Evolutionary conservation across 2,888 invertebrate genomes (phyloP), one percentile per base, ranked within the genome.

Genomic region (Platycheirus albimanus): DNA sequence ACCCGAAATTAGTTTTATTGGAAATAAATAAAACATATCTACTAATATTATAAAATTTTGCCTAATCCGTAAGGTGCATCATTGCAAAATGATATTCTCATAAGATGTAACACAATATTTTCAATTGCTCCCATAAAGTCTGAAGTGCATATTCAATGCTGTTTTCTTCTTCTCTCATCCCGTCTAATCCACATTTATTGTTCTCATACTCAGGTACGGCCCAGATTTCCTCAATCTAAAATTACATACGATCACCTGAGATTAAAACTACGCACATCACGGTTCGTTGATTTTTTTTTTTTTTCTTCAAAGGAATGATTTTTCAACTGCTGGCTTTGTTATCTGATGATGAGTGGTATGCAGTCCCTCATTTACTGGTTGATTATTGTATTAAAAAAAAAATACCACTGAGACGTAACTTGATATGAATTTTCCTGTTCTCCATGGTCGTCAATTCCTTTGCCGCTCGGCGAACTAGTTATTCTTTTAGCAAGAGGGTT

Each of bases 351-450:
- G 81, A 81, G 81, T 81, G 77, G 81, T 77, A 81, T 74, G 63
- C 83, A 83, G 77, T 72, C 83, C 83, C 83, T 83, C 83, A 69
- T 83, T 83, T 83, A 69, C 83, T 45, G 67, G 78, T 78, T 83
- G 78, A 83, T 83, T 78, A 83, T 83, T 83, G 56, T 78, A 78
- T 74, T 58, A 56, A 54, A 70, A 70, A 58, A 76, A 67, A 67
- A 52, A 76, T 56, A 80, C 75, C 67, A 79, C 84, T 41, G 45
- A 5, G 1, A 71, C 76, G 86, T 86, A 86, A 86, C 81, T 85
- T 85, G 86, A 86, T 86, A 85, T 76, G 85, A 77, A 67, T 86
- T 86, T 86, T 86, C 86, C 86, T 85, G 85, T 78, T 83, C 83
- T 74, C 52, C 74, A 69, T 64, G 69, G 78, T 78, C 56, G 69